These are phyloP conservation scores for Gerris buenoi DNA, from an alignment of 1,140 invertebrate genomes.

Conservation along the genomic window DNA sequence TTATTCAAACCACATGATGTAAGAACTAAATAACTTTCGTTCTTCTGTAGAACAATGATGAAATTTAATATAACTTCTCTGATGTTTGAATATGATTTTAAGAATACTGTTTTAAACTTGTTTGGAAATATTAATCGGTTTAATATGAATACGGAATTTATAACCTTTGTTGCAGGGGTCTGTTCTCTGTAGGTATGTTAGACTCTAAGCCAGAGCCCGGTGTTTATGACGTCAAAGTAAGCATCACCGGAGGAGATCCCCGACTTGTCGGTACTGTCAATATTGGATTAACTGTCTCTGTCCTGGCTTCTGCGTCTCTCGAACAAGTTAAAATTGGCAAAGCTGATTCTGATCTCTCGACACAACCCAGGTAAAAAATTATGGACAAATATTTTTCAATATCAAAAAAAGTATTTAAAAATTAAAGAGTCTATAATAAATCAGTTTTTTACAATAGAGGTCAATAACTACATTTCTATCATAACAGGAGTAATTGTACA, in stretches of 20 bases:
- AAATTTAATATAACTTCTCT: background rate
- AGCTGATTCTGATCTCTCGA: conserved; percentile 73
- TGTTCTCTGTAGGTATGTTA: conserved; percentile 58
- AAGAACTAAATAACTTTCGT: too few species aligned
- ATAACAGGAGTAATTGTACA: too few species aligned
- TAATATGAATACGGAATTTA: background rate
- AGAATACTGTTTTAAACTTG: background rate
- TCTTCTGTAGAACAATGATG: too few species aligned
- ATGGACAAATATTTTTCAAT: too few species aligned
- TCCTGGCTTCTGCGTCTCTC: background rate
- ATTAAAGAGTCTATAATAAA: too few species aligned
- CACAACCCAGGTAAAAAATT: conserved; percentile 40
- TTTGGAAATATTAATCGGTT: conserved; percentile 1
- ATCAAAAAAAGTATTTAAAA: too few species aligned
- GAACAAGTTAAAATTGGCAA: conserved; percentile 45
- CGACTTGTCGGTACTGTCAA: background rate
- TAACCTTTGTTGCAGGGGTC: conserved; percentile 33
- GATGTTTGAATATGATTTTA: conserved; percentile 10
- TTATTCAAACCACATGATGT: too few species aligned
- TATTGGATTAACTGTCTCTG: background rate
- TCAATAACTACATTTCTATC: too few species aligned
- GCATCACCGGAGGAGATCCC: background rate
- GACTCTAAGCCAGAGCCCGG: background rate
- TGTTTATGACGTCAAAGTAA: background rate
- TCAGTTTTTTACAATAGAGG: too few species aligned